Conservation (phyloP, 2,113 vertebrate species). For the Limanda limanda region DNA sequence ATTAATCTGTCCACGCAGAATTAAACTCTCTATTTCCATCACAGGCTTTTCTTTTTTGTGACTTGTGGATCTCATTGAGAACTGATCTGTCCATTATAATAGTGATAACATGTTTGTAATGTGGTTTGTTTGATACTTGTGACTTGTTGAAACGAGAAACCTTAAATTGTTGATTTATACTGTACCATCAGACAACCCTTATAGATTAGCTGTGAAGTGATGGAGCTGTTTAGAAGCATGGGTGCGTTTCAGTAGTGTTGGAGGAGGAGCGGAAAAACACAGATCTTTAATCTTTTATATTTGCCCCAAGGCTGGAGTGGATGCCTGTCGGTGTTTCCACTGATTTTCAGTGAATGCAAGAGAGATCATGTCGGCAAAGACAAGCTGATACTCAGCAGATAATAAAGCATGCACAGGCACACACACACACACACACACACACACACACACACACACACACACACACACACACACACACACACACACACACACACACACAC, state of each 20-base stretch:
- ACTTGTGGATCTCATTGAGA: too few species aligned
- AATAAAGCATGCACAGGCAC: slow-evolving; percentile 4
- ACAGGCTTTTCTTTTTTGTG: too few species aligned
- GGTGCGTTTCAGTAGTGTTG: slow-evolving; percentile 32
- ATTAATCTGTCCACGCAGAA: too few species aligned
- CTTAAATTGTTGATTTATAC: background rate
- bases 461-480: too few species aligned
- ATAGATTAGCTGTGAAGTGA: background rate
- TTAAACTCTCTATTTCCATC: too few species aligned
- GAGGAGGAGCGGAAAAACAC: slow-evolving; percentile 46
- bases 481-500: too few species aligned
- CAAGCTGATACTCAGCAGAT: slow-evolving; percentile 31
- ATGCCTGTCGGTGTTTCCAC: slow-evolving; percentile 38
- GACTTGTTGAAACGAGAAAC: background rate
- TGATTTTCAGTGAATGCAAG: background rate
- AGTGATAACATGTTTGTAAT: too few species aligned
- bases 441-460: too few species aligned
- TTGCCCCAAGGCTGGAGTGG: slow-evolving; percentile 39
- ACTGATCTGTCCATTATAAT: too few species aligned
- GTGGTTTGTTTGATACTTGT: slow-evolving; percentile 3
- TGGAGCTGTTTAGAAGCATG: slow-evolving; percentile 27
- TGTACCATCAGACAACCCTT: background rate
- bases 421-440: background rate
- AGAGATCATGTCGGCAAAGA: slow-evolving; percentile 33
- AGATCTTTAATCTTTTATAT: slow-evolving; percentile 64